Base-by-base conservation (phyloP, 2,888 invertebrate species). In the Meghimatium bilineatum region DNA sequence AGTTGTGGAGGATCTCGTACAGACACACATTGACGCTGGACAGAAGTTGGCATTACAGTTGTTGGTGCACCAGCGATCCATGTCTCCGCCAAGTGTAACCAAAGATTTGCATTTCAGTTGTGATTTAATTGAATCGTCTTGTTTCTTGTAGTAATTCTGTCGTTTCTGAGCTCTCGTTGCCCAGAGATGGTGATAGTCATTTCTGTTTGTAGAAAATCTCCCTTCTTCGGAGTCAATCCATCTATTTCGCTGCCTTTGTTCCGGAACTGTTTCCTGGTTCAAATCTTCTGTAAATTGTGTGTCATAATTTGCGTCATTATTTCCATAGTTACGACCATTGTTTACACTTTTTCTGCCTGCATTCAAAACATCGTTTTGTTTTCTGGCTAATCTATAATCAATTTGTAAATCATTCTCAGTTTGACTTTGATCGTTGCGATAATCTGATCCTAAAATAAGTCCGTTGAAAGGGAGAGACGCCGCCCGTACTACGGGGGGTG, bases 61-160 rank as follows among this genome's bases (percentile, higher is more conserved):
- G 29, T 87, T 88, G 12, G 86, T 87, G 80, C 92, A 92, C 92
- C 92, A 92, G 26, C 87, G 88, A 80, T 92, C 90, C 91, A 92
- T 91, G 0, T 90, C 91, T 0, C 89, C 89, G 5, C 88, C 88
- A 20, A 90, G 89, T 3, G 87, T 83, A 1, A 90, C 88, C 12
- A 89, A 87, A 3, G 91, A 89, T 1, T 88, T 87, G 60, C 92
- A 92, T 36, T 85, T 88, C 8, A 87, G 76, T 10, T 72, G 66
- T 1, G 83, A 80, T n/a, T 36, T 67, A 8, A 36, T 23, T 10
- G 12, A n/a, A 26, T 67, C 71, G 32, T 67, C 32, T 52, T 72
- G 83, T 38, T 49, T 63, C 26, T 77, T 75, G 67, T 71, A 75
- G 74, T 69, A 56, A 20, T 56, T 52, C 49, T 84, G 80, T 26